phyloP scores from a whole-genome alignment of 2,113 vertebrate species.

The Athene noctua region DNA sequence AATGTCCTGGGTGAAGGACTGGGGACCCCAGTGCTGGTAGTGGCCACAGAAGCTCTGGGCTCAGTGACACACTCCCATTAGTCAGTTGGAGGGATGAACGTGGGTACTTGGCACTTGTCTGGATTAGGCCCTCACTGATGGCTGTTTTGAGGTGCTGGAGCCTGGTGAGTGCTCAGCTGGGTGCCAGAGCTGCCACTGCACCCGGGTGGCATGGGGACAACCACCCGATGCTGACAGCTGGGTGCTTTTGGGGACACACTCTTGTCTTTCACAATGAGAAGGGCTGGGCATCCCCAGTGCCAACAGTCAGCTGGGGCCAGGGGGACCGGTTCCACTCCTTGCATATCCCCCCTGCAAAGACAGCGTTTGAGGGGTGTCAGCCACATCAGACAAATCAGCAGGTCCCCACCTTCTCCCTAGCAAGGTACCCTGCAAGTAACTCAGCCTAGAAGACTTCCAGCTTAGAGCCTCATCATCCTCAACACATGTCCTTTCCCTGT shows the following conservation, averaged over 20 bases:
- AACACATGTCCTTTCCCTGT: rapidly evolving
- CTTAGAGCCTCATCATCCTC: not conserved
- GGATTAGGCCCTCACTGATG: not conserved
- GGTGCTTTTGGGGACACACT: not conserved
- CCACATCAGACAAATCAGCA: not conserved
- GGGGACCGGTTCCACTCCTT: not conserved
- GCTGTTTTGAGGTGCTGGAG: not conserved
- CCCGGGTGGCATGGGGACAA: rapidly evolving
- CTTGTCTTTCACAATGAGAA: not conserved
- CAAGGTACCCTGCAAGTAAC: not conserved
- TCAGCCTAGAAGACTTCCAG: not conserved
- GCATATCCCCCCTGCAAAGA: not conserved
- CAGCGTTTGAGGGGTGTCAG: not conserved
- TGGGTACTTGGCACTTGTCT: not conserved
- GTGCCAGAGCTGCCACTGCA: not conserved
- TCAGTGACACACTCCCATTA: not conserved
- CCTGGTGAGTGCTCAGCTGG: not conserved
- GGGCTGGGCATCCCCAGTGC: not conserved
- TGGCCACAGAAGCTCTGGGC: not conserved
- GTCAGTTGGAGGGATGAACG: not conserved
- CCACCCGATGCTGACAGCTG: not conserved
- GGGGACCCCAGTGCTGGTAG: not conserved
- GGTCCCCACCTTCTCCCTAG: not conserved
- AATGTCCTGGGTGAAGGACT: not conserved
- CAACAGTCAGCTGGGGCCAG: not conserved